Percentiles rank a stretch among this genome's conserved stretches.
These are phyloP conservation scores for Drosophila kurseongensis DNA, from an alignment of 1,140 invertebrate species.

Conservation along the genomic window DNA sequence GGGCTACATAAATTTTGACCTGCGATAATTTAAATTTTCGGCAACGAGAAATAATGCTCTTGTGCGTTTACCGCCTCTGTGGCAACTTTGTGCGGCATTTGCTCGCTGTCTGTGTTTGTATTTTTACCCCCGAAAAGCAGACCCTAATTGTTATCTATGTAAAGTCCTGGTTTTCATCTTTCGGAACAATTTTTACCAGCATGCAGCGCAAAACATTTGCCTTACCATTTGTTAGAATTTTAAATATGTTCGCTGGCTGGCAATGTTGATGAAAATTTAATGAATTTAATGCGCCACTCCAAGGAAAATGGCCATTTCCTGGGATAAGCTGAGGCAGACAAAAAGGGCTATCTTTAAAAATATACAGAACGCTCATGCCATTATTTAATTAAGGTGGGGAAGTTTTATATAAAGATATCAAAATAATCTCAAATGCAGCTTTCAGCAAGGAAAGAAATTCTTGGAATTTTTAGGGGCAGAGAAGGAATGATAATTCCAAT, in stretches of 20 bases:
- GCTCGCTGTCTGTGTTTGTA: constrained; percentile 18
- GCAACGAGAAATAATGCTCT: constrained; percentile 66
- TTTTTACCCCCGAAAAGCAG: constrained; percentile 27
- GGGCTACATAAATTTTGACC: constrained; percentile 58
- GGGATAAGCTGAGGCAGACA: constrained; percentile 4
- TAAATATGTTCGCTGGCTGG: constrained; percentile 64
- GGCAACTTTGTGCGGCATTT: constrained; percentile 54
- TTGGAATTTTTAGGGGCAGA: constrained; percentile 2
- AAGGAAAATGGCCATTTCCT: constrained; percentile 26
- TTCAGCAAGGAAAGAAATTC: not conserved
- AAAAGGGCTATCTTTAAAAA: constrained; percentile 34
- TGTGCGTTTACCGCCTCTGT: constrained; percentile 16
- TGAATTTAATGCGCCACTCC: constrained; percentile 68
- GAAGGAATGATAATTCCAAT: constrained; percentile 5
- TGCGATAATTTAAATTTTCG: constrained; percentile 59
- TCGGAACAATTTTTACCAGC: constrained; percentile 45
- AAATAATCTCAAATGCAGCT: constrained; percentile 29
- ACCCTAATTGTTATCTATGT: constrained; percentile 77
- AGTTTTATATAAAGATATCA: constrained; percentile 22
- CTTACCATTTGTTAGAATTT: constrained; percentile 71
- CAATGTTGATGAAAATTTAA: constrained; percentile 76
- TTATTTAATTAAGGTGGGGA: constrained; percentile 38
- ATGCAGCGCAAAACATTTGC: constrained; percentile 59
- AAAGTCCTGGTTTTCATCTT: constrained; percentile 54
- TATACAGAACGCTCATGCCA: constrained; percentile 9